Base-by-base conservation (phyloP, 2,113 vertebrate genomes). In the Catharus fuscescens region DNA sequence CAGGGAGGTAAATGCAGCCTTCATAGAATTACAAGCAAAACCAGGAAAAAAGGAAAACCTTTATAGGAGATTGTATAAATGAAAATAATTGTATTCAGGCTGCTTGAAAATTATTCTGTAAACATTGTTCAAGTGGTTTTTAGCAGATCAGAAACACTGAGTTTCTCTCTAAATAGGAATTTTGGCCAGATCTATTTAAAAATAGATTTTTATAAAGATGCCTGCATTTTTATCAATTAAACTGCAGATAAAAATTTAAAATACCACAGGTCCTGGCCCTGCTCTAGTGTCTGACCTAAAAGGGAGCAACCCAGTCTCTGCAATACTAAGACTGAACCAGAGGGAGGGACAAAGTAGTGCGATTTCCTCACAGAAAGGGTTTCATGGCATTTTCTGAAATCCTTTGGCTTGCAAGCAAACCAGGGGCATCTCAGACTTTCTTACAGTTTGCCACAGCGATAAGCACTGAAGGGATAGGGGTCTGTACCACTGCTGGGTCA, bases 21-120 rank as follows among this genome's bases (percentile, higher is more conserved):
- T 92, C 88, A 56, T 0, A 60, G 94, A 82, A 95, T 85, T 93
- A 80, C 94, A 97, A 96, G 92, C 93, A 93, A 93, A 91, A 94
- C 83, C 67, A 56, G 53, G 54, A 69, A 57, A 66, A 93, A 92
- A 86, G 60, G 56, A 44, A 92, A 81, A 84, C 80, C 70, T 64
- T 95, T 78, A 70, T 44, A 60, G 40, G 81, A 87, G 65, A 53
- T 56, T 64, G 34, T 88, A 24, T 66, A 64, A 84, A 91, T 70
- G 36, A 80, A 84, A 95, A 80, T 88, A 78, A 81, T 66, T 78
- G 69, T 47, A 60, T 77, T 80, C 29, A 34, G 45, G 34, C 60
- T 88, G 79, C 88, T 90, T 62, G 80, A 79, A 92, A 78, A 88
- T 92, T 40, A 66, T 59, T 88, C 64, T 79, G 65, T 76, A 26